Percentiles rank a stretch among this genome's conserved stretches.
Evolutionary conservation across 2,797 vertebrate genomes (phyloP).

Genomic region (Poecilia gillii): DNA sequence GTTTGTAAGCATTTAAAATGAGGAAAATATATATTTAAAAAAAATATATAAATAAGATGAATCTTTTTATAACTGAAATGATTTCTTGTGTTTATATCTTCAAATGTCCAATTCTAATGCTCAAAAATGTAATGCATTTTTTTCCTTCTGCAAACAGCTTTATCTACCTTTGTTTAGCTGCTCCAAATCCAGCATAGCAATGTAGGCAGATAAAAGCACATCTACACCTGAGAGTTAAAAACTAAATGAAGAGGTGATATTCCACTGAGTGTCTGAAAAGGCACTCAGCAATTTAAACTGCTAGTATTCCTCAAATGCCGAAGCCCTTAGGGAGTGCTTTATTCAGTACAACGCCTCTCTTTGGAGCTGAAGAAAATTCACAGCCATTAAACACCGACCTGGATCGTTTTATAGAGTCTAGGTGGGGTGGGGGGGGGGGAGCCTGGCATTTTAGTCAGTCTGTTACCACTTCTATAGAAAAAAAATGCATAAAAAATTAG

Average conservation of each 20-base stretch:
- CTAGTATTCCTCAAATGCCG: slow-evolving; percentile 41
- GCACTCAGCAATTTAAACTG: slow-evolving; percentile 42
- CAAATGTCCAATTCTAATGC: neutral
- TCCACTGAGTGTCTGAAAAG: slow-evolving; percentile 38
- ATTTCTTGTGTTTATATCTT: neutral
- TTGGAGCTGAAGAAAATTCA: slow-evolving; percentile 39
- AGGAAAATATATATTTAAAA: neutral
- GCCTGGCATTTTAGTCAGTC: slow-evolving; percentile 26
- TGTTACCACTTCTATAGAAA: slow-evolving; percentile 41
- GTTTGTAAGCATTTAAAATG: neutral
- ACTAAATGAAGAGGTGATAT: slow-evolving; percentile 26
- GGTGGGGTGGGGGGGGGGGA: slow-evolving; percentile 6
- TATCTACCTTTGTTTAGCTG: neutral
- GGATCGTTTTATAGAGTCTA: slow-evolving; percentile 34
- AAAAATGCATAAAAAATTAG: slow-evolving; percentile 49
- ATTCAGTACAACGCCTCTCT: slow-evolving; percentile 42
- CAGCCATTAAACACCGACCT: slow-evolving; percentile 52
- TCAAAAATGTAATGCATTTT: neutral
- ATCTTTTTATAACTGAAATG: neutral
- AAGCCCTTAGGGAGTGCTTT: slow-evolving; percentile 49
- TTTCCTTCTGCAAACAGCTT: neutral
- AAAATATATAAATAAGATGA: neutral
- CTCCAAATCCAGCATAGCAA: neutral
- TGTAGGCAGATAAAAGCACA: neutral
- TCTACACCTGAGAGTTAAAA: slow-evolving; percentile 22